Base-by-base conservation (phyloP, 2,888 invertebrate species). In the Apeira syringaria region DNA sequence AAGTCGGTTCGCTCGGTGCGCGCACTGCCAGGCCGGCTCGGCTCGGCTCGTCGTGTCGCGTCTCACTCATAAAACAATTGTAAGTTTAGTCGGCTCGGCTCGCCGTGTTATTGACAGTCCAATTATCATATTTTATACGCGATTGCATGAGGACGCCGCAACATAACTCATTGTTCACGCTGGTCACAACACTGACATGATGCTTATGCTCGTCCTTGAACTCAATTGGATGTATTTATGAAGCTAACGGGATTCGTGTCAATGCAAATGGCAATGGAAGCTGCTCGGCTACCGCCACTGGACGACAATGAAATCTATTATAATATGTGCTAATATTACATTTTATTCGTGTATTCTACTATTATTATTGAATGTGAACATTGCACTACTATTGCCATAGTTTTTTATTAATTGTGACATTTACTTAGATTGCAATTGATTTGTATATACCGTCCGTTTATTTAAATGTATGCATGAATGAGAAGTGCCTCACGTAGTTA, bases 41-140 rank as follows among this genome's bases (percentile, higher is more conserved):
- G n/a, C 33, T 9, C 10, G 25, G 24, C 7, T 11, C 20, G 24
- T 43, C 44, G 44, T 31, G 45, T 31, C 9, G 35, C 26, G 18
- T 32, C 29, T 36, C 24, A 40, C 40, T 35, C 39, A 38, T 37
- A 35, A 42, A 42, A 47, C 44, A 38, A 45, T 41, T 43, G 44
- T 29, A 40, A 34, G 44, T 42, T 52, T 35, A 41, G 38, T 45
- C 38, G 50, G 38, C 33, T 53, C 28, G 27, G 53, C 61, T 53
- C 42, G 36, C 25, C 29, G 67, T 74, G 73, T 66, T 74, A 78
- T 76, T 71, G 74, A 74, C 62, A 68, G 64, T 69, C 74, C 80
- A 83, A 85, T 84, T 84, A 87, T 85, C 80, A 80, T 86, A 84
- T 81, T 85, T 84, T 79, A 85, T 81, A 75, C 62, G 77, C 80